Base-by-base conservation (phyloP, 2,888 invertebrate species). In the Drosophila mimica region DNA sequence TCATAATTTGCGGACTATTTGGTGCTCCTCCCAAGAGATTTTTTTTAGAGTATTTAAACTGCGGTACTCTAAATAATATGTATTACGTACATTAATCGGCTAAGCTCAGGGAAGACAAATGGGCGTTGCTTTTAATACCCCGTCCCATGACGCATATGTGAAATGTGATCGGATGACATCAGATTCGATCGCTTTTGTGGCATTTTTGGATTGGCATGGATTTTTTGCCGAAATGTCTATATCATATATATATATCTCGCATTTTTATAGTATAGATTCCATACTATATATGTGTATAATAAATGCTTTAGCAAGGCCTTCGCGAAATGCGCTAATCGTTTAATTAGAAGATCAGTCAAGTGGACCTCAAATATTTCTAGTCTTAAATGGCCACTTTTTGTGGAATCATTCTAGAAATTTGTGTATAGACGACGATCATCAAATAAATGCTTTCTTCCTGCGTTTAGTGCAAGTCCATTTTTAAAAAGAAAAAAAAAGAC, bases 361-460 rank as follows among this genome's bases (percentile, higher is more conserved):
- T 83, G 86, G 79, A 30, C 74, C 59, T 48, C 68, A 58, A 53
- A 53, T 40, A 59, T 46, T 15, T 70, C 48, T 59, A 54, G 60
- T 48, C 59, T 75, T 49, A 46, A 71, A 57, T 33, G 31, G 46
- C 51, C 51, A 65, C 43, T 60, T 67, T 65, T 67, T 69, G 59
- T 69, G 36, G 51, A 58, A 58, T 56, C 30, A 54, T 58, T 56
- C 43, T 20, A 28, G 31, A 70, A 68, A 58, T 61, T 51, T 38
- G 30, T 66, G 38, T 30, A 30, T 69, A 54, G 54, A 49, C 65
- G 52, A 34, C 28, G 49, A 75, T 79, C 63, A 79, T 73, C 72
- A 65, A 82, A 79, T 89, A 89, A 88, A 88, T 82, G 85, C 83
- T 83, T 82, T 88, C 89, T 85, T 88, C 88, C 88, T 88, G 88